Base-by-base conservation (phyloP, 2,888 invertebrate genomes). In the Helleia helle region DNA sequence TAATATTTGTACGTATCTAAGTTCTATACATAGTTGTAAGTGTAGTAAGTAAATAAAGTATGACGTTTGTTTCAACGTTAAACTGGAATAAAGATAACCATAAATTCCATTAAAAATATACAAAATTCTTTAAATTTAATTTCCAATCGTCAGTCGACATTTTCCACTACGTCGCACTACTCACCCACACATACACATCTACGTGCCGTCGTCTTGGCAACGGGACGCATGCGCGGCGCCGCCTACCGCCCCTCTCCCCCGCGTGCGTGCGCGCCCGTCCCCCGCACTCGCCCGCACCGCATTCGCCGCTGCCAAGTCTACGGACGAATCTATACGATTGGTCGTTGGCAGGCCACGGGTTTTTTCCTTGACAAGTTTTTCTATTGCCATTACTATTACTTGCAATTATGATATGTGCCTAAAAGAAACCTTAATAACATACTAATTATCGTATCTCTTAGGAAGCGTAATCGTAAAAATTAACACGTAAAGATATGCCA, bases 161-260 rank as follows among this genome's bases (percentile, higher is more conserved):
- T n/a, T n/a, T n/a, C n/a, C n/a, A n/a, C n/a, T n/a, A n/a, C 44
- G 8, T 31, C 41, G 42, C 47, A 41, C 53, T 17, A 39, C 41
- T 39, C 58, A 63, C 73, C 51, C 80, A 74, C 75, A 77, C 74
- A 65, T 26, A 52, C 48, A 51, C 46, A 47, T 62, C 69, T 86
- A 87, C 85, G 87, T 87, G 87, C 87, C 84, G 87, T 86, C 79
- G 85, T 83, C 87, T 85, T 87, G 86, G 86, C 84, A 87, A 87
- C 85, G 80, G 66, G 71, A 80, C 87, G 87, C 83, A 79, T 69
- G 83, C 83, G 83, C 77, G 79, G 75, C 83, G 65, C 77, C 86
- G 81, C 86, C 80, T 62, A 73, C 72, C 59, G 61, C 62, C 58
- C 60, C 59, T 65, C 54, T 54, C 53, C 59, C 77, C 77, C 81